Evolutionary conservation across 2,113 vertebrate species (phyloP).

Genomic region (Chinchilla lanigera): DNA sequence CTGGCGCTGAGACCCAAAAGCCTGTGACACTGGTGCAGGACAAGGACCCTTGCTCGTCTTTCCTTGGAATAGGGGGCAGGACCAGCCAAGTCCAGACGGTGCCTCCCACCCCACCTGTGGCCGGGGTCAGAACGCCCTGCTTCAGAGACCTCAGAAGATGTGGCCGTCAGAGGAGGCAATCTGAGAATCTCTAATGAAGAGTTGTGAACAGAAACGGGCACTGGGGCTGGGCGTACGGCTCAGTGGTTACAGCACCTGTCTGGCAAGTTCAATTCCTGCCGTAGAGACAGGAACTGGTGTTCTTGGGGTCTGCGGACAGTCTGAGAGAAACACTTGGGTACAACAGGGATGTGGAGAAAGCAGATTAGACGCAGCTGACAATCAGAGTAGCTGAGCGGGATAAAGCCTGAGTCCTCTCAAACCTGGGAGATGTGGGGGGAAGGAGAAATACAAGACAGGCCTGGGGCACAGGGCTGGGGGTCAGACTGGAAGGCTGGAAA

Average conservation of each 20-base stretch:
- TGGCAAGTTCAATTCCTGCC: too few relatives aligned
- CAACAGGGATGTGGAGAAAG: too few relatives aligned
- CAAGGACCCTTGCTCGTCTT: neutral
- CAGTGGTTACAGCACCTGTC: too few relatives aligned
- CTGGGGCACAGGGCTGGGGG: neutral
- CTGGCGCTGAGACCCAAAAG: neutral
- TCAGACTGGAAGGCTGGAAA: accelerated
- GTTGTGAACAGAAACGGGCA: accelerated
- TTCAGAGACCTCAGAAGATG: too few relatives aligned
- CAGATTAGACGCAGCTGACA: accelerated
- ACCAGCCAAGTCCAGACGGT: accelerated
- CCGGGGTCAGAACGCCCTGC: neutral
- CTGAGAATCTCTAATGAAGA: neutral
- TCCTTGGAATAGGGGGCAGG: neutral
- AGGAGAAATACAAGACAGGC: neutral
- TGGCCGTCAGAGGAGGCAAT: accelerated
- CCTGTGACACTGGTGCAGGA: neutral
- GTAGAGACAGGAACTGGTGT: accelerated
- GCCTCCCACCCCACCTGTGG: neutral
- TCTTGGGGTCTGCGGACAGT: neutral
- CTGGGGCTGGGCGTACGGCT: too few relatives aligned
- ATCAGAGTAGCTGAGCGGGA: neutral
- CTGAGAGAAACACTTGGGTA: accelerated
- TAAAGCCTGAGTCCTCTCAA: neutral
- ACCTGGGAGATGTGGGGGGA: accelerated